Evolutionary conservation across 2,797 vertebrate genomes (phyloP).

Genomic region (Eutrigla gurnardus): DNA sequence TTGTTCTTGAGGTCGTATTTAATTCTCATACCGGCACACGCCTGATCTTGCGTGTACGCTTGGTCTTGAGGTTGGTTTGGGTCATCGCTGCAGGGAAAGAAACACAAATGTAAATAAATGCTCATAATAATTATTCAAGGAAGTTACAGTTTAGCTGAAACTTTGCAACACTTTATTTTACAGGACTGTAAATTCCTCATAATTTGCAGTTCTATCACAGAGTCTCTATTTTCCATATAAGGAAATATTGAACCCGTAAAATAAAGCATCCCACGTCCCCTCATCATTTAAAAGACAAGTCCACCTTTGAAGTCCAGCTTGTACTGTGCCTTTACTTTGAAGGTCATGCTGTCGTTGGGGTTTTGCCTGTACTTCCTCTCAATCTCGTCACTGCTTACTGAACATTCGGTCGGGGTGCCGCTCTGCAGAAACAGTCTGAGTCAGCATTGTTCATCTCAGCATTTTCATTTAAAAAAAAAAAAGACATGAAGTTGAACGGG

Average conservation of each 20-base stretch:
- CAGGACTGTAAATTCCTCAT: neutral
- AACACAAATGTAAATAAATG: neutral
- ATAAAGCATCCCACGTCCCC: neutral
- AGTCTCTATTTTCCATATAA: neutral
- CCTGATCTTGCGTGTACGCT: conserved; percentile 48
- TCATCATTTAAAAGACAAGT: conserved; percentile 9
- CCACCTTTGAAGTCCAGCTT: conserved; percentile 74
- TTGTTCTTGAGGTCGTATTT: neutral
- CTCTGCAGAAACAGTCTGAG: conserved; percentile 43
- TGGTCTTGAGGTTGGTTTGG: conserved; percentile 69
- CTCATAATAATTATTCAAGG: neutral
- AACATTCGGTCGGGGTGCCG: conserved; percentile 17
- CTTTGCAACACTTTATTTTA: neutral
- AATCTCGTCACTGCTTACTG: conserved; percentile 69
- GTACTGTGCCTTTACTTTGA: conserved; percentile 61
- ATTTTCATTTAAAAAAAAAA: neutral
- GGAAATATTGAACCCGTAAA: neutral
- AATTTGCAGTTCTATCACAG: neutral
- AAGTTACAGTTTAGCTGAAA: neutral
- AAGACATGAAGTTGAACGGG: too few species aligned
- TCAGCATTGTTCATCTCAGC: neutral
- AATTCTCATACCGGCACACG: conserved; percentile 46
- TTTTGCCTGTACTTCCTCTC: conserved; percentile 71
- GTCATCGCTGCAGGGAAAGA: conserved; percentile 65
- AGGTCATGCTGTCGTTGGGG: conserved; percentile 2